A percentile compares a stretch with the other conserved stretches of the same genome.
phyloP scores from a whole-genome alignment of 1,140 invertebrate genomes.

The Panagrolaimus sp. region DNA sequence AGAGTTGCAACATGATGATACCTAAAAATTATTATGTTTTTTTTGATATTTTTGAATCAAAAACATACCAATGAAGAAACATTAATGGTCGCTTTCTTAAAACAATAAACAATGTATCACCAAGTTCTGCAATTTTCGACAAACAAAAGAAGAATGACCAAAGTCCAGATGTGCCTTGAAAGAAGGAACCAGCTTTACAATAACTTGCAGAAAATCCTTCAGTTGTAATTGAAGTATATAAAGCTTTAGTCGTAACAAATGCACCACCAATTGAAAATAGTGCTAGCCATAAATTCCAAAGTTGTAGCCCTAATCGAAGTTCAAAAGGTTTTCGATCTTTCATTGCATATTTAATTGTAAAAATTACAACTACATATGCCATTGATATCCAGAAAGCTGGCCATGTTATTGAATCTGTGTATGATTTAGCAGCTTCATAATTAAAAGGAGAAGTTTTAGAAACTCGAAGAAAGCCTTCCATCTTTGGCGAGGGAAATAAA shows the following conservation, averaged over 20 bases:
- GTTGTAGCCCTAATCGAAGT: constrained; percentile 68
- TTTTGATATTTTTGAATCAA: not conserved
- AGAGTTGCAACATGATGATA: constrained; percentile 70
- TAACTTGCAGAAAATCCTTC: constrained; percentile 72
- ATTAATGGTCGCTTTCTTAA: constrained; percentile 52
- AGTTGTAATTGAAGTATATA: constrained; percentile 45
- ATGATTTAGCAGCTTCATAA: constrained; percentile 29
- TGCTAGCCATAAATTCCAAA: constrained; percentile 86
- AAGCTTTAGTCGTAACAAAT: constrained; percentile 42
- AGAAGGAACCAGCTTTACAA: constrained; percentile 76
- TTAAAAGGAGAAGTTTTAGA: constrained; percentile 23
- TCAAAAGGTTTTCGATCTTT: constrained; percentile 34
- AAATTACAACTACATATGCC: constrained; percentile 44
- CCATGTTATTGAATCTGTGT: constrained; percentile 31
- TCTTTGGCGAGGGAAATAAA: too few relatives aligned
- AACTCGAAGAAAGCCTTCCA: constrained; percentile 20
- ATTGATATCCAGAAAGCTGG: constrained; percentile 41
- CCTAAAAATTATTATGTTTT: constrained; percentile 36
- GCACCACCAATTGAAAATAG: constrained; percentile 76
- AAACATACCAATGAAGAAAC: constrained; percentile 64
- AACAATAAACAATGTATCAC: constrained; percentile 55
- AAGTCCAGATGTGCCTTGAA: constrained; percentile 76
- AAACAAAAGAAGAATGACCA: constrained; percentile 54
- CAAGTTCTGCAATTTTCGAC: constrained; percentile 57
- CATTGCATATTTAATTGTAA: constrained; percentile 38